A percentile compares a stretch with the other conserved stretches of the same genome.
Conservation (phyloP, 2,797 vertebrate genomes). For the Phrynocephalus vlangalii region DNA sequence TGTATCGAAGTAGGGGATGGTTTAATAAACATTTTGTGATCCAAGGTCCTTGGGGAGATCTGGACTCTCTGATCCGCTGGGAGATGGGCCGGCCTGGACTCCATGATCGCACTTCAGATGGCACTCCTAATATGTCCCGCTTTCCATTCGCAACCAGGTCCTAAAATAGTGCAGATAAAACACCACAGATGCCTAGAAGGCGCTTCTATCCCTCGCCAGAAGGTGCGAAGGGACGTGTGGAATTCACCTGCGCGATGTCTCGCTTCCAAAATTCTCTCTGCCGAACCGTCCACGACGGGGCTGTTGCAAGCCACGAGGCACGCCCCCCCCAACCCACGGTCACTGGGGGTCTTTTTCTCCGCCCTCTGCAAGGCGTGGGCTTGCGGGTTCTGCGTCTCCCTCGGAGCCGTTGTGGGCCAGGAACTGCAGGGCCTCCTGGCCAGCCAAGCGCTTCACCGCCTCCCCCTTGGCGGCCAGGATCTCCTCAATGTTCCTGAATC, state of each 20-base stretch:
- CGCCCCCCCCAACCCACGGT: constrained; percentile 1
- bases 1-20: constrained; percentile 32
- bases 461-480: constrained; percentile 95
- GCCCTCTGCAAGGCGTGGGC: not conserved
- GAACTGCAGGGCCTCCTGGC: constrained; percentile 84
- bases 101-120: not conserved
- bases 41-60: not conserved
- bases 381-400: not conserved
- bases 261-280: too few species aligned
- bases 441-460: constrained; percentile 81
- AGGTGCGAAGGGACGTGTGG: not conserved
- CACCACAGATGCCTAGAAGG: not conserved
- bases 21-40: constrained; percentile 75
- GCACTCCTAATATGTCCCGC: not conserved
- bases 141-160: not conserved
- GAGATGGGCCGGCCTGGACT: too few species aligned
- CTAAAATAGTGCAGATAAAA: not conserved
- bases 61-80: not conserved
- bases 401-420: constrained; percentile 66
- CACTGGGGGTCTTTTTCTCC: constrained; percentile 54
- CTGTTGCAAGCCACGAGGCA: too few species aligned
- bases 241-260: not conserved
- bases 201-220: too few species aligned
- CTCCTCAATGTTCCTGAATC: constrained; percentile 92
- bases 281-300: too few species aligned